These are phyloP conservation scores for Sinocyclocheilus maitianheensis DNA, from an alignment of 2,113 vertebrate genomes.

Conservation along the genomic window DNA sequence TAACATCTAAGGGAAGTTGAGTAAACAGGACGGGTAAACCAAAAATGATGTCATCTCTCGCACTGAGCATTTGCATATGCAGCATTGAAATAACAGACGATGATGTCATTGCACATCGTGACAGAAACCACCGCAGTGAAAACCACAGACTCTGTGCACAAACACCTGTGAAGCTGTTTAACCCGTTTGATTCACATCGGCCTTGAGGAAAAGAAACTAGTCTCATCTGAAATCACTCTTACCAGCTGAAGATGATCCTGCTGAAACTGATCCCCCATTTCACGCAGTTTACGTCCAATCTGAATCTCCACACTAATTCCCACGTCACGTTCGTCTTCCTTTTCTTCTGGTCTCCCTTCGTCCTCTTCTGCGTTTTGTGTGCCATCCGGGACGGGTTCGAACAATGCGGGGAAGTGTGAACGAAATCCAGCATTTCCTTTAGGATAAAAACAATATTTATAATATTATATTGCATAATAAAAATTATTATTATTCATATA, in stretches of 20 bases:
- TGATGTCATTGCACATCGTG: constrained; percentile 30
- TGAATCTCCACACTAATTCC: constrained; percentile 48
- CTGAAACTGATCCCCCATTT: constrained; percentile 56
- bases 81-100: background rate
- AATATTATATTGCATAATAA: background rate
- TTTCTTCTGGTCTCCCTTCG: constrained; percentile 20
- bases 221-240: constrained; percentile 18
- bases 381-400: background rate
- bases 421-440: constrained; percentile 44
- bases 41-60: constrained; percentile 18
- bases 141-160: background rate
- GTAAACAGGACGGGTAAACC: constrained; percentile 27
- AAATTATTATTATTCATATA: background rate
- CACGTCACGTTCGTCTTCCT: constrained; percentile 15
- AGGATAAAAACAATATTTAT: constrained; percentile 31
- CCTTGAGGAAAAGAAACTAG: background rate
- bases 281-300: constrained; percentile 52
- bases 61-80: constrained; percentile 8
- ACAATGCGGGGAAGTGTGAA: background rate
- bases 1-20: background rate
- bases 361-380: constrained; percentile 13
- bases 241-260: constrained; percentile 53
- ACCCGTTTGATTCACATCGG: background rate
- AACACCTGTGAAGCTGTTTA: constrained; percentile 6
- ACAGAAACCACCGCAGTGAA: constrained; percentile 22